Evolutionary conservation across 1,140 invertebrate genomes (phyloP).

Genomic region (Thaumatotibia leucotreta): DNA sequence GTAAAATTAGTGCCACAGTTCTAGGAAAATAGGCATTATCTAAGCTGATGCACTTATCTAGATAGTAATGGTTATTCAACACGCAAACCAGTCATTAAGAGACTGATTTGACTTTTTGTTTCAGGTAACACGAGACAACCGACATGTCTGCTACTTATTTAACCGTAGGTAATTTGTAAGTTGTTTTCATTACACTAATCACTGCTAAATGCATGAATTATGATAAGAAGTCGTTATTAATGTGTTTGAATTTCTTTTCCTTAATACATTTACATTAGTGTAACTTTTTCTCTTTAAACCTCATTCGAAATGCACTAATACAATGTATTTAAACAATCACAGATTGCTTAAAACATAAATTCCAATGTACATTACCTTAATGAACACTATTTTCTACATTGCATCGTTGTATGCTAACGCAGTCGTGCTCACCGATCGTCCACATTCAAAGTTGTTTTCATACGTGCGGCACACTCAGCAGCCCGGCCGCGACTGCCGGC

Average conservation of each 20-base stretch:
- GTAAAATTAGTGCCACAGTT: not conserved
- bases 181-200: not conserved
- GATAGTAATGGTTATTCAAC: not conserved
- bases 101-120: not conserved
- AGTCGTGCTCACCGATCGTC: slow-evolving; percentile 7
- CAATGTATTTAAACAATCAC: not conserved
- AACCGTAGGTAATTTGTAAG: not conserved
- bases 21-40: not conserved
- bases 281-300: not conserved
- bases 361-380: slow-evolving; percentile 3
- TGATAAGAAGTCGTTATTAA: not conserved
- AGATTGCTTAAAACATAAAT: not conserved
- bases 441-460: slow-evolving; percentile 17
- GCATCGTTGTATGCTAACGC: slow-evolving; percentile 2
- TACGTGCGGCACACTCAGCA: slow-evolving; percentile 26
- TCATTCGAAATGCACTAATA: not conserved
- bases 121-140: not conserved
- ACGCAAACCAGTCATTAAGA: not conserved
- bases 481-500: slow-evolving; percentile 50
- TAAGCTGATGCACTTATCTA: not conserved
- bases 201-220: not conserved
- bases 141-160: not conserved
- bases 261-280: too few species aligned
- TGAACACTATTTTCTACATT: slow-evolving; percentile 10
- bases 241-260: not conserved